A percentile compares a stretch with the other conserved stretches of the same genome.
phyloP scores from a whole-genome alignment of 2,797 vertebrate species.

The Takifugu rubripes region DNA sequence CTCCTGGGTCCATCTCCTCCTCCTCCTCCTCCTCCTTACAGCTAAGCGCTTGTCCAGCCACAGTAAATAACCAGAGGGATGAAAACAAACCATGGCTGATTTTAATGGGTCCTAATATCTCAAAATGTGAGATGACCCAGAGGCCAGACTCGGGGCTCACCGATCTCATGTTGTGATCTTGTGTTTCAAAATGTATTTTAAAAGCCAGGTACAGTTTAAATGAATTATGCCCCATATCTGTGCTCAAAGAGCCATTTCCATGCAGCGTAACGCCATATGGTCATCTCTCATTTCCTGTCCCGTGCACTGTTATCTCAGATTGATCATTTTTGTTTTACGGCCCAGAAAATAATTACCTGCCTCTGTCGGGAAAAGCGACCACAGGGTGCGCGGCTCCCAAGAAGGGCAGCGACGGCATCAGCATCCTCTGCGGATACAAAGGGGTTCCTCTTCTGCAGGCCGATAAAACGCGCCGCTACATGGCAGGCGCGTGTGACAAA shows the following conservation, averaged over 20 bases:
- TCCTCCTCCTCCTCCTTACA: no score
- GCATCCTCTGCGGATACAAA: conserved; percentile 26
- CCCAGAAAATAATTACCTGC: conserved; percentile 60
- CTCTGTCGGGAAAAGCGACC: conserved; percentile 53
- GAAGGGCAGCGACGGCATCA: conserved; percentile 39
- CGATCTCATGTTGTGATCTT: no score
- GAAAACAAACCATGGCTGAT: no score
- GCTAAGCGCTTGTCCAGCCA: no score
- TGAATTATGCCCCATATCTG: no score
- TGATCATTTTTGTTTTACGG: conserved; percentile 47
- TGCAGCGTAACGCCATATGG: conserved; percentile 27
- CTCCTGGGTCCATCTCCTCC: conserved; percentile 25
- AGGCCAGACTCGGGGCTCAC: no score
- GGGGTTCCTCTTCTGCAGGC: conserved; percentile 43
- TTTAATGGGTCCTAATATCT: no score
- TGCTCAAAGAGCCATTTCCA: no score
- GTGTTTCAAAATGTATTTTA: no score
- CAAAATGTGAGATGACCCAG: no score
- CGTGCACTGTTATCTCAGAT: conserved; percentile 38
- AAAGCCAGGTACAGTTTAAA: no score
- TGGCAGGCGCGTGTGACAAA: conserved; percentile 30
- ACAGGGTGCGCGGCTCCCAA: conserved; percentile 64
- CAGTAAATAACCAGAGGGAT: no score
- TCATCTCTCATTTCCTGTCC: conserved; percentile 51
- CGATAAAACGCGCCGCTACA: conserved; percentile 28